Conservation (phyloP, 2,797 vertebrate species). For the Danio aesculapii region DNA sequence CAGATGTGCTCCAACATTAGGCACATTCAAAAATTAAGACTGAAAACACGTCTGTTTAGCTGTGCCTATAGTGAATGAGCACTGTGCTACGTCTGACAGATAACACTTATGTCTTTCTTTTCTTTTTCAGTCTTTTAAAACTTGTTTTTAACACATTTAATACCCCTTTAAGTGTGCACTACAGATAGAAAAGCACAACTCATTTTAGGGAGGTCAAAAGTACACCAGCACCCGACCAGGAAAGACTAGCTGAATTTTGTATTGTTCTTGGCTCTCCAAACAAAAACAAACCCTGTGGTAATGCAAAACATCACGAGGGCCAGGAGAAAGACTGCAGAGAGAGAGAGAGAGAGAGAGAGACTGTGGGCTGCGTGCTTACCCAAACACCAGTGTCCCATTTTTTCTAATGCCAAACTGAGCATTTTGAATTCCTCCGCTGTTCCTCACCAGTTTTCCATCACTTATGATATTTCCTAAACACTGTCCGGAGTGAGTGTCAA, state of each 20-base stretch:
- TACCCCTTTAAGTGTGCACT: background rate
- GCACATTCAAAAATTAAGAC: too few relatives aligned
- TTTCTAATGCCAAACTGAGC: conserved; percentile 95
- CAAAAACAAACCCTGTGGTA: conserved; percentile 20
- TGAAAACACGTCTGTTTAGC: too few relatives aligned
- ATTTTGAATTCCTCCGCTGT: conserved; percentile 87
- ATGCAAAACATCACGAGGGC: background rate
- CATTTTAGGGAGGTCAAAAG: conserved; percentile 9
- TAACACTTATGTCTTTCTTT: too few relatives aligned
- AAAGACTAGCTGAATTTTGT: background rate
- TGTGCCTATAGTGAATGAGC: too few relatives aligned
- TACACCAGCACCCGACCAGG: background rate
- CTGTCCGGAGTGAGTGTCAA: conserved; percentile 63
- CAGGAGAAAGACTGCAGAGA: conserved; percentile 1
- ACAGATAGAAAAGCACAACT: background rate
- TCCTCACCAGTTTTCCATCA: conserved; percentile 77
- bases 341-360: background rate
- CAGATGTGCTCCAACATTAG: too few relatives aligned
- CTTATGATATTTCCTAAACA: conserved; percentile 93
- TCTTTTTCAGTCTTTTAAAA: too few relatives aligned
- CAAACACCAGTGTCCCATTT: conserved; percentile 92
- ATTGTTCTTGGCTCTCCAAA: background rate
- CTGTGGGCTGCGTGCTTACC: conserved; percentile 78
- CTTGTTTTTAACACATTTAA: too few relatives aligned
- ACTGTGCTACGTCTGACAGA: too few relatives aligned